Evolutionary conservation across 2,888 invertebrate genomes (phyloP).

Genomic region (Panopea generosa): DNA sequence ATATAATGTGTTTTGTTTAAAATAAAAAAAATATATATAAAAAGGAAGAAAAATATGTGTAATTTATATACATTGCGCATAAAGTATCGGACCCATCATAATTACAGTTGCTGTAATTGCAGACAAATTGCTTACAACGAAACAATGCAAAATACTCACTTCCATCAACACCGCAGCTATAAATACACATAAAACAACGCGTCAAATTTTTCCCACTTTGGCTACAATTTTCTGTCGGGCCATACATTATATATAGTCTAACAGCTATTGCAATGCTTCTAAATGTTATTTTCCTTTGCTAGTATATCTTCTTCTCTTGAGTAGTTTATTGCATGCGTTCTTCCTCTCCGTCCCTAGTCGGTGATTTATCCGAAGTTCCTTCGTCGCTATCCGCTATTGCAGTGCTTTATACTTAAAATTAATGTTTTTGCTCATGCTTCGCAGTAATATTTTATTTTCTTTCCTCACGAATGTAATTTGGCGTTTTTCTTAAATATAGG

Average conservation of each 20-base stretch:
- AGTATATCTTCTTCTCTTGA: constrained; percentile 41
- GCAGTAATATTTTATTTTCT: constrained; percentile 37
- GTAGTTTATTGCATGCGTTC: constrained; percentile 41
- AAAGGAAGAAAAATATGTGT: no score
- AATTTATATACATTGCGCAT: no score
- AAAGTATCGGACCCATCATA: no score
- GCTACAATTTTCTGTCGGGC: constrained; percentile 19
- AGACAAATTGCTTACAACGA: no score
- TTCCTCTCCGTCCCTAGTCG: constrained; percentile 13
- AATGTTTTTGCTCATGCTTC: constrained; percentile 23
- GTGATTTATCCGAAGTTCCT: constrained; percentile 40
- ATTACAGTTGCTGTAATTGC: no score
- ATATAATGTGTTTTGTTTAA: no score
- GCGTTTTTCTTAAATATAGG: constrained; percentile 9
- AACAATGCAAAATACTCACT: no score
- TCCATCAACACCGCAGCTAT: no score
- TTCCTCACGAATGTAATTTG: constrained; percentile 46
- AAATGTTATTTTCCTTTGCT: constrained; percentile 40
- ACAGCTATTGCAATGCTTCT: constrained; percentile 30
- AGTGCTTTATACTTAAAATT: constrained; percentile 31
- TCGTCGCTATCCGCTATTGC: constrained; percentile 28
- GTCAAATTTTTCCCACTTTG: constrained; percentile 1
- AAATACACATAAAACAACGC: neutral
- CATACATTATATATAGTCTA: constrained; percentile 35
- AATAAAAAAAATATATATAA: no score